A percentile compares a stretch with the other conserved stretches of the same genome.
These are phyloP conservation scores for Barnardius zonarius DNA, from an alignment of 2,113 vertebrate genomes.

Conservation along the genomic window DNA sequence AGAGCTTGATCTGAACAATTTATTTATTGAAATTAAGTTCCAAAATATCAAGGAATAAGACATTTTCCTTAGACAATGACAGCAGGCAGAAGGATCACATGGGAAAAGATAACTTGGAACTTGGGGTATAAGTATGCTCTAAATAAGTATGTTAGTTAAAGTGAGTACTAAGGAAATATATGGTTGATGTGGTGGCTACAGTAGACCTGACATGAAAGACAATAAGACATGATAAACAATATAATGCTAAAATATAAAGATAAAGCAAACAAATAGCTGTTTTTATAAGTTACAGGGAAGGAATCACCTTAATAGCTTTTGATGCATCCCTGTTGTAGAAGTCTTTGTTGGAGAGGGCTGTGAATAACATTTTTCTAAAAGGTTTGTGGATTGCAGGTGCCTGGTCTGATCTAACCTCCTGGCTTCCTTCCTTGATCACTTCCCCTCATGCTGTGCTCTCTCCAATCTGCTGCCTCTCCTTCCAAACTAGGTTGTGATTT, in stretches of 20 bases:
- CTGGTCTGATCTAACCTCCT: background rate
- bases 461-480: background rate
- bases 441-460: background rate
- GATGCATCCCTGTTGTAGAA: background rate
- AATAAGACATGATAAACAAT: background rate
- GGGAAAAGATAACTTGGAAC: background rate
- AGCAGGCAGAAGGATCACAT: background rate
- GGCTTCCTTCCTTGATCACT: background rate
- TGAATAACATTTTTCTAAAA: background rate
- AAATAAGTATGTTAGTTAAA: background rate
- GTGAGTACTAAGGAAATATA: background rate
- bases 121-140: background rate
- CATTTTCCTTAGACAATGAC: background rate
- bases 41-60: background rate
- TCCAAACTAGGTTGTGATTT: background rate
- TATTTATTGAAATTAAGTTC: background rate
- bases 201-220: background rate
- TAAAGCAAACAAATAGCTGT: background rate
- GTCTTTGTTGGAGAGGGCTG: background rate
- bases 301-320: background rate
- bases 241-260: background rate
- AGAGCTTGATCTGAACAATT: background rate
- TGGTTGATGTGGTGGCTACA: background rate
- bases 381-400: background rate
- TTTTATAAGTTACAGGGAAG: background rate